Percentiles rank a stretch among this genome's conserved stretches.
These are phyloP conservation scores for Rhagoletis pomonella DNA, from an alignment of 1,140 invertebrate genomes.

Conservation along the genomic window DNA sequence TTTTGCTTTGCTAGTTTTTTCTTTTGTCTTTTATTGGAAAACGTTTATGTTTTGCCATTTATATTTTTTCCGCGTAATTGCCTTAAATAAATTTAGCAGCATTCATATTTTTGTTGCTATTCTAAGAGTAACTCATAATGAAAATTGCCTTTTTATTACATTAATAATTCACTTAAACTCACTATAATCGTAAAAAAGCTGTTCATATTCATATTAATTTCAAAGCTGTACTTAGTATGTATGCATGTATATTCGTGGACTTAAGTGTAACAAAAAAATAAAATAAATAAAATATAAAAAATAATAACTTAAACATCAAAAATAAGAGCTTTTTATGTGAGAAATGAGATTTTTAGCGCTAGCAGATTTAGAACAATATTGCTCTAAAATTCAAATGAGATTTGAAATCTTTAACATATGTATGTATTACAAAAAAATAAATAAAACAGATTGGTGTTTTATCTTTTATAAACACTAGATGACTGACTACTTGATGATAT, in stretches of 20 bases:
- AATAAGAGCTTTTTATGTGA: neutral
- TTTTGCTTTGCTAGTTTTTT: neutral
- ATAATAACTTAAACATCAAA: neutral
- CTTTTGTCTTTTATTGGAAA: constrained; percentile 6
- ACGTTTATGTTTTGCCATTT: neutral
- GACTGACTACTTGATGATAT: neutral
- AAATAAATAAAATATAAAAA: neutral
- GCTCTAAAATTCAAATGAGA: neutral
- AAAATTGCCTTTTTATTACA: neutral
- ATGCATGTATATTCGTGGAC: neutral
- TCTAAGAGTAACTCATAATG: neutral
- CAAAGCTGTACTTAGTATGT: neutral
- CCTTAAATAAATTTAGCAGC: neutral
- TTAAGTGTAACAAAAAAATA: neutral
- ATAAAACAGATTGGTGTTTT: too few species aligned
- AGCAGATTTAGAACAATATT: constrained; percentile 1
- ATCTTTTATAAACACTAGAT: neutral
- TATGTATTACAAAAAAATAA: neutral
- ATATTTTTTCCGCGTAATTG: neutral
- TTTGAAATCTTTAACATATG: constrained; percentile 2
- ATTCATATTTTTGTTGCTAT: neutral
- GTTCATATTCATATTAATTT: constrained; percentile 20
- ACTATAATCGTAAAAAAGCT: constrained; percentile 15
- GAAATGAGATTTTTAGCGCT: too few species aligned
- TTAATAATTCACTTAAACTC: constrained; percentile 9